Evolutionary conservation across 2,888 invertebrate species (phyloP), one percentile per base, ranked within the genome.

Genomic region (Anoplius nigerrimus): DNA sequence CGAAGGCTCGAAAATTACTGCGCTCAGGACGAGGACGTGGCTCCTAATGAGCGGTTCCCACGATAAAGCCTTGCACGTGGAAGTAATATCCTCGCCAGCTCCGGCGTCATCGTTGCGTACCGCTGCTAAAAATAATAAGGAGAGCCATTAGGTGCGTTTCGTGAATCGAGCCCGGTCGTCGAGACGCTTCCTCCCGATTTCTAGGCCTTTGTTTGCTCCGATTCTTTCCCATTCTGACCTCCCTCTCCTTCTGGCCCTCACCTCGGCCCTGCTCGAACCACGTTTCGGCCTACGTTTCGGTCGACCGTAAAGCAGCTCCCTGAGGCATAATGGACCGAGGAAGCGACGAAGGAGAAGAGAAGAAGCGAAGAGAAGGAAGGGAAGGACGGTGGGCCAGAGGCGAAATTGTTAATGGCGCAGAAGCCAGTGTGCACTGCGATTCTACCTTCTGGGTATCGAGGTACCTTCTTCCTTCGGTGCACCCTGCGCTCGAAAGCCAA

Each of bases 401-500:
- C 46, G 24, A 45, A 66, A 61, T 18, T 43, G 42, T 52, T 63
- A 13, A 21, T 18, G 21, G 16, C 42, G 54, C 45, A 34, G 24
- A 16, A 21, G 20, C 16, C 42, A 34, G 56, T 71, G 6, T 27
- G 27, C 6, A 27, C 46, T 48, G 2, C 48, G 48, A 20, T 46
- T 11, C 62, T 58, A 62, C 68, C 62, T 51, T 54, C 46, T 18
- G 42, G 45, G 57, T 63, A n/a, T 22, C 66, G 53, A 53, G 22
- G 57, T 21, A 59, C 62, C 59, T 60, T 56, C 51, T 70, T 62
- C 43, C 21, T 34, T 34, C 11, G 34, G 34, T 34, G 57, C 11
- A 46, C 58, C 62, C 45, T 46, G 46, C 27, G 21, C 54, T 69
- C 53, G 72, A 76, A 74, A 71, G 65, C 61, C 53, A 62, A 52